Base-by-base conservation (phyloP, 2,113 vertebrate species). In the Balaeniceps rex region DNA sequence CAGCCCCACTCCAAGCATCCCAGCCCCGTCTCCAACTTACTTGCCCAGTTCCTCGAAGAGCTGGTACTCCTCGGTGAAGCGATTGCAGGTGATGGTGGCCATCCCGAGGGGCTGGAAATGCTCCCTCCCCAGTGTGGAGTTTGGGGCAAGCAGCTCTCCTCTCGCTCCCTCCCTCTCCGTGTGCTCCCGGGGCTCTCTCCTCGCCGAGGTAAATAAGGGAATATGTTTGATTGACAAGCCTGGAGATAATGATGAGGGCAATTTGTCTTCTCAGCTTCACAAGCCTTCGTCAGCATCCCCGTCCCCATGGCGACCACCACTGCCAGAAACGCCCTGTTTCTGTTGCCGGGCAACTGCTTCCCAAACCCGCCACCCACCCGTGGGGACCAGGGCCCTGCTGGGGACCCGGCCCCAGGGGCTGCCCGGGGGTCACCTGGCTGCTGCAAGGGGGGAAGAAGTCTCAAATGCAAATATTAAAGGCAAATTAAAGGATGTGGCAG, bases 11-110 rank as follows among this genome's bases (percentile, higher is more conserved):
- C 61, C 3, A 3, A 71, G 58, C 87, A 91, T 57, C 71, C 76
- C 49, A 92, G 33, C 77, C 83, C 87, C 22, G 0, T 94, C 91
- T 93, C 80, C 93, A 97, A 99, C 99, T 99, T 98, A 99, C 99
- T 99, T 99, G 97, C 99, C 99, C 98, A 99, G 97, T 98, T 99
- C 99, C 96, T 99, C 99, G 28, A 99, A 99, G 95, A 99, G 98
- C 98, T 99, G 99, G 93, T 98, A 99, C 97, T 99, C 99, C 98
- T 99, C 99, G 1, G 99, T 99, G 98, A 99, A 99, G 75, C 99
- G 98, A 66, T 98, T 99, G 97, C 99, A 99, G 98, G 99, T 99
- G 97, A 99, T 99, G 97, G 99, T 99, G 90, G 99, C 99, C 99
- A 99, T 99, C 97, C 97, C 97, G 93, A 94, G 89, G 84, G 95